phyloP scores from a whole-genome alignment of 2,113 vertebrate species.

The Pelusios castaneus region DNA sequence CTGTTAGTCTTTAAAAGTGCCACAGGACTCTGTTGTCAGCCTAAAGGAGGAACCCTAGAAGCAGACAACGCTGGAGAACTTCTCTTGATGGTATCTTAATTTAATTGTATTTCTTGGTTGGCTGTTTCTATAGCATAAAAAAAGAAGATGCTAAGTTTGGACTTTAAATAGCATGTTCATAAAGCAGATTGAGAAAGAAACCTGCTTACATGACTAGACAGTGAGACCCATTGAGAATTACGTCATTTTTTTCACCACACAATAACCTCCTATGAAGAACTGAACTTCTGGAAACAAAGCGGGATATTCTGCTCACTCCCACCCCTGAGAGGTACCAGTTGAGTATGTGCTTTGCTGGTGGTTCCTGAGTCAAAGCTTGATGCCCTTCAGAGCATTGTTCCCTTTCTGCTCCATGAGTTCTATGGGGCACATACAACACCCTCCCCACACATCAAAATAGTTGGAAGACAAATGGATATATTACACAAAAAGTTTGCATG shows the following conservation, averaged over 20 bases:
- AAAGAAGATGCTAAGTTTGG: background rate
- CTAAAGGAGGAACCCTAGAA: background rate
- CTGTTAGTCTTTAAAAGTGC: too few relatives aligned
- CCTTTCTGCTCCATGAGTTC: background rate
- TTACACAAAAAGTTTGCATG: background rate
- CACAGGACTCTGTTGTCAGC: too few relatives aligned
- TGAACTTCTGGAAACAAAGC: conserved; percentile 16
- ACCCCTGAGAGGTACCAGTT: background rate
- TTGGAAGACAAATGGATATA: accelerated
- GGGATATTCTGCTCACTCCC: accelerated
- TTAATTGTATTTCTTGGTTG: background rate
- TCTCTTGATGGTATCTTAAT: background rate
- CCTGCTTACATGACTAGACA: background rate
- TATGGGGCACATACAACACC: background rate
- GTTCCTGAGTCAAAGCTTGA: background rate
- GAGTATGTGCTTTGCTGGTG: background rate
- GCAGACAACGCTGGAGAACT: background rate
- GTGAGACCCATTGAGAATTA: background rate
- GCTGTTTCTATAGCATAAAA: background rate
- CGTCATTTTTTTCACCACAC: background rate
- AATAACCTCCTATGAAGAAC: conserved; percentile 23
- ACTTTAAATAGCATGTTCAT: background rate
- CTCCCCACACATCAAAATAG: background rate
- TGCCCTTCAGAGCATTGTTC: background rate
- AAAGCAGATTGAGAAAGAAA: background rate